Percentiles rank a stretch among this genome's conserved stretches.
Conservation (phyloP, 2,113 vertebrate species). For the Leucoraja erinaceus region DNA sequence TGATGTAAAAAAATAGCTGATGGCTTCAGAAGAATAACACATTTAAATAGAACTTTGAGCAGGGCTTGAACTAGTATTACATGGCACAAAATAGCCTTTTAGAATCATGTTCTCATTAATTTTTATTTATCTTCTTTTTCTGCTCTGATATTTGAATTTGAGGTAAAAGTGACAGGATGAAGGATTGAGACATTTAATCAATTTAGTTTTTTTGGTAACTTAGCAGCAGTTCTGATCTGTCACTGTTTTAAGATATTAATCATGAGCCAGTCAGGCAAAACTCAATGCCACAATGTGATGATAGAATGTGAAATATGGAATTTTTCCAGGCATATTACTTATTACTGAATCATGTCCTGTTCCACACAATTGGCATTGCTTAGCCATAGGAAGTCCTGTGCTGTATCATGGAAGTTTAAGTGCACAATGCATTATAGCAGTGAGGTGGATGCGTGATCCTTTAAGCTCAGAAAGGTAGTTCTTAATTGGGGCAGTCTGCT, state of each 20-base stretch:
- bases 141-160: not conserved
- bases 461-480: not conserved
- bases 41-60: not conserved
- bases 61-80: not conserved
- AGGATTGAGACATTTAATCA: not conserved
- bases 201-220: not conserved
- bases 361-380: not conserved
- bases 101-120: not conserved
- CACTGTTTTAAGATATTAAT: not conserved
- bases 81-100: not conserved
- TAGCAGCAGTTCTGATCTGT: not conserved
- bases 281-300: not conserved
- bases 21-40: not conserved
- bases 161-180: not conserved
- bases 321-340: not conserved
- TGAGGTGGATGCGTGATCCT: not conserved
- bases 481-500: not conserved
- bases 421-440: not conserved
- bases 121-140: not conserved
- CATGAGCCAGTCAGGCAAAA: not conserved
- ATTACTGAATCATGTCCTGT: not conserved
- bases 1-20: not conserved
- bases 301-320: not conserved
- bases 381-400: not conserved
- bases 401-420: not conserved